phyloP scores from a whole-genome alignment of 1,140 invertebrate genomes.

The Drosophila varians region DNA sequence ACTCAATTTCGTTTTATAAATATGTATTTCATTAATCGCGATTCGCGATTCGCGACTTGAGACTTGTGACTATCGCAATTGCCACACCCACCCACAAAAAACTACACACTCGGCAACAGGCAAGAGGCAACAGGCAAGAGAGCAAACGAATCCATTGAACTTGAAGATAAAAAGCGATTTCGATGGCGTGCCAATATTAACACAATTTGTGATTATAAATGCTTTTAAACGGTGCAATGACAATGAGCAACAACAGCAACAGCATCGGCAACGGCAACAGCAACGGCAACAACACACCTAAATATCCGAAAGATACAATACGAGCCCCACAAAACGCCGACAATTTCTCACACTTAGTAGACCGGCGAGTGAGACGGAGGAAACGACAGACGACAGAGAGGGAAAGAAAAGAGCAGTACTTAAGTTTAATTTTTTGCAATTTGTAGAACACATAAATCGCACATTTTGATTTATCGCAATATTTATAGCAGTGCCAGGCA shows the following conservation, averaged over 20 bases:
- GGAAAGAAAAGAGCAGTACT: conserved; percentile 66
- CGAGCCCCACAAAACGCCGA: conserved; percentile 62
- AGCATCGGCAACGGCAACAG: conserved; percentile 21
- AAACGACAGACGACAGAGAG: conserved; percentile 7
- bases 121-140: conserved; percentile 17
- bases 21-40: conserved; percentile 74
- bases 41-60: conserved; percentile 3
- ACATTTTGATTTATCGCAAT: conserved; percentile 82
- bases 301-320: conserved; percentile 38
- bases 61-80: background rate
- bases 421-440: conserved; percentile 83
- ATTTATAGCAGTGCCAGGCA: conserved; percentile 80
- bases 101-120: conserved; percentile 28
- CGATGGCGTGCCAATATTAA: conserved; percentile 80
- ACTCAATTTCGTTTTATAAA: conserved; percentile 76
- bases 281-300: conserved; percentile 62
- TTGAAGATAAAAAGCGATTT: conserved; percentile 54
- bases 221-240: conserved; percentile 79
- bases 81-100: conserved; percentile 37
- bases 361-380: conserved; percentile 8
- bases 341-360: conserved; percentile 77
- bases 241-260: conserved; percentile 71
- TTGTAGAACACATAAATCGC: conserved; percentile 82
- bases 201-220: conserved; percentile 82
- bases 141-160: conserved; percentile 65